Percentiles rank a stretch among this genome's conserved stretches.
These are phyloP conservation scores for Danio albolineatus DNA, from an alignment of 2,797 vertebrate species.

Conservation along the genomic window DNA sequence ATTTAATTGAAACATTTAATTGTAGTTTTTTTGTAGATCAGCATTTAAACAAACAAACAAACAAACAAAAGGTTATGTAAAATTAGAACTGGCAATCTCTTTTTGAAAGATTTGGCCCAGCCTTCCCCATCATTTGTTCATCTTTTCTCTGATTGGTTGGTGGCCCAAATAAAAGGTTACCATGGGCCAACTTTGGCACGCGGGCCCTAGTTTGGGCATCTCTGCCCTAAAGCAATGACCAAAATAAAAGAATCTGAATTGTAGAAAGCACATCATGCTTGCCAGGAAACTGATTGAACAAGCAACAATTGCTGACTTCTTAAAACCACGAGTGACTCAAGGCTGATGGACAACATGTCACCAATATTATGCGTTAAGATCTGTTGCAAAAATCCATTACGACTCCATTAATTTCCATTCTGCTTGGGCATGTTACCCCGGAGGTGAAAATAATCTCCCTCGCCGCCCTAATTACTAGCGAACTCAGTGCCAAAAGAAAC, in stretches of 20 bases:
- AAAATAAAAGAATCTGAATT: neutral
- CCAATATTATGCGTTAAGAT: slow-evolving; percentile 3
- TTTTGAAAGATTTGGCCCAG: too few relatives aligned
- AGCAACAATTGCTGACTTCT: slow-evolving; percentile 8
- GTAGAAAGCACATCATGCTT: neutral
- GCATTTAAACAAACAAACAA: too few relatives aligned
- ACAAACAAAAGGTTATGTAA: too few relatives aligned
- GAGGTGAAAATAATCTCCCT: slow-evolving; percentile 35
- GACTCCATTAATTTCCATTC: slow-evolving; percentile 32
- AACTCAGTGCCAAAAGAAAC: slow-evolving; percentile 32
- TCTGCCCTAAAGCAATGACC: too few relatives aligned
- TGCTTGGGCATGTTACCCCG: slow-evolving; percentile 29
- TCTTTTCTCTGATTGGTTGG: too few relatives aligned
- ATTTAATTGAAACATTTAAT: too few relatives aligned
- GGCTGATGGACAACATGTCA: slow-evolving; percentile 35
- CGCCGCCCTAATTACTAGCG: slow-evolving; percentile 10
- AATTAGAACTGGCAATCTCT: too few relatives aligned
- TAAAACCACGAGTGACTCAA: slow-evolving; percentile 24
- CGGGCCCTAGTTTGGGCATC: too few relatives aligned
- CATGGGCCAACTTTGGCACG: too few relatives aligned
- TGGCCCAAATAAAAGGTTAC: too few relatives aligned
- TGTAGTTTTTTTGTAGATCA: too few relatives aligned
- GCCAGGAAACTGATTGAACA: slow-evolving; percentile 15
- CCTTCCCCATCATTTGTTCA: too few relatives aligned
- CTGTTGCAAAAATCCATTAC: slow-evolving; percentile 34